These are phyloP conservation scores for Eunapius fragilis DNA, from an alignment of 37 sponge, comb jelly and placozoan genomes.

Conservation along the genomic window DNA sequence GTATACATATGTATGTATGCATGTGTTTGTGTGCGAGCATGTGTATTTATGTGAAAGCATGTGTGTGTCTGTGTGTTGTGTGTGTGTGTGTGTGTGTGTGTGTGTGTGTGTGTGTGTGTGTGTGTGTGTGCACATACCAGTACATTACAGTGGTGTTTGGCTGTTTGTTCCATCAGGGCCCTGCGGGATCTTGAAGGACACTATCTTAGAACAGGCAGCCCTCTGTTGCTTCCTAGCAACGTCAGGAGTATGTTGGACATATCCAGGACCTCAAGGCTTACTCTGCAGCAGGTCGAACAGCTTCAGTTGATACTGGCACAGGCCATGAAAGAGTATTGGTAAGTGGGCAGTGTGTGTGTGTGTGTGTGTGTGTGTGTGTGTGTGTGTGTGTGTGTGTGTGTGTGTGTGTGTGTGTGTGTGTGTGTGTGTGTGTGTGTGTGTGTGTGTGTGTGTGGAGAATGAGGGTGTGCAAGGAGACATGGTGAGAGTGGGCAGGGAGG, in stretches of 20 bases:
- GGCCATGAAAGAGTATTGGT: constrained; percentile 49
- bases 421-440: constrained; percentile 53
- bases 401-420: constrained; percentile 41
- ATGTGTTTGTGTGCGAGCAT: too few species aligned
- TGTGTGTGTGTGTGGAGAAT: constrained; percentile 48
- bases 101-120: not conserved
- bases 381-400: constrained; percentile 26
- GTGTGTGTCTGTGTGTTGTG: not conserved
- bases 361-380: constrained; percentile 33
- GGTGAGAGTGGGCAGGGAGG: too few species aligned
- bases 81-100: not conserved
- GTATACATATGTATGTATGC: too few species aligned
- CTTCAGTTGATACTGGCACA: constrained; percentile 17
- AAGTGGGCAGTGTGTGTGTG: constrained; percentile 2
- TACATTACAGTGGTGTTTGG: not conserved
- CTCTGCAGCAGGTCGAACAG: constrained; percentile 11
- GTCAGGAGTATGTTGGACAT: constrained; percentile 12
- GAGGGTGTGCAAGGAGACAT: too few species aligned
- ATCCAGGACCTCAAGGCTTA: constrained; percentile 3
- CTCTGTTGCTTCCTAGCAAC: constrained; percentile 42
- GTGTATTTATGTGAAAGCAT: too few species aligned
- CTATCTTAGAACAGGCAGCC: constrained; percentile 38
- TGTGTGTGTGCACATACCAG: not conserved
- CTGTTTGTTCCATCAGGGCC: too few species aligned
- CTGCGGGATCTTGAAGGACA: constrained; percentile 39